Evolutionary conservation across 1,140 invertebrate species (phyloP).

Genomic region (Drosophila azteca): DNA sequence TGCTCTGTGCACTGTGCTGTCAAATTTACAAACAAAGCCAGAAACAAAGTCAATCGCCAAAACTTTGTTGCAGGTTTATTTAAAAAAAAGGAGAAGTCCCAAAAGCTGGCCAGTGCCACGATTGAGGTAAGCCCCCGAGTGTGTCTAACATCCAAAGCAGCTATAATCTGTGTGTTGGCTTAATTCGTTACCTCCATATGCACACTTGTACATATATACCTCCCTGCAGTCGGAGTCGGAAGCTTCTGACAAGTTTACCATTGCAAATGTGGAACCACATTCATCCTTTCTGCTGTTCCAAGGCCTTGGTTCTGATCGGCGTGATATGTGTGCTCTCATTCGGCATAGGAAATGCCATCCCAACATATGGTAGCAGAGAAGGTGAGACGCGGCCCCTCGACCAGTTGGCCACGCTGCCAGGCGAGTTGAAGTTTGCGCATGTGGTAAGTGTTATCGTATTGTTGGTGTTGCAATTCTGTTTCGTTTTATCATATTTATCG

Average conservation of each 20-base stretch:
- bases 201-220: conserved; percentile 30
- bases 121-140: conserved; percentile 46
- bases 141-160: too few relatives aligned
- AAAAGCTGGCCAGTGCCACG: conserved; percentile 33
- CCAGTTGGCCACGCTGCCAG: conserved; percentile 44
- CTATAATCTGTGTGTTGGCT: background rate
- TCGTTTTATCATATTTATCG: conserved; percentile 17
- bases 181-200: conserved; percentile 6
- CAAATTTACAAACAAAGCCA: conserved; percentile 40
- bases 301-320: conserved; percentile 27
- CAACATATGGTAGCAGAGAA: conserved; percentile 11
- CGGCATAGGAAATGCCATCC: conserved; percentile 9
- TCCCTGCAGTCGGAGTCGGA: conserved; percentile 36
- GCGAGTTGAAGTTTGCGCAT: conserved; percentile 77
- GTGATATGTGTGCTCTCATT: conserved; percentile 47
- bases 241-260: conserved; percentile 25
- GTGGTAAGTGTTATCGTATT: conserved; percentile 65
- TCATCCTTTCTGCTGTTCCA: conserved; percentile 26
- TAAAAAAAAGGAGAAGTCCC: conserved; percentile 25
- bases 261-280: conserved; percentile 43
- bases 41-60: conserved; percentile 23
- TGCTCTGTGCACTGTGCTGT: conserved; percentile 9
- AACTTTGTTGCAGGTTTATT: conserved; percentile 27
- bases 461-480: conserved; percentile 1
- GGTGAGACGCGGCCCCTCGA: background rate